Evolutionary conservation across 2,113 vertebrate genomes (phyloP).

Genomic region (Ciconia boyciana): DNA sequence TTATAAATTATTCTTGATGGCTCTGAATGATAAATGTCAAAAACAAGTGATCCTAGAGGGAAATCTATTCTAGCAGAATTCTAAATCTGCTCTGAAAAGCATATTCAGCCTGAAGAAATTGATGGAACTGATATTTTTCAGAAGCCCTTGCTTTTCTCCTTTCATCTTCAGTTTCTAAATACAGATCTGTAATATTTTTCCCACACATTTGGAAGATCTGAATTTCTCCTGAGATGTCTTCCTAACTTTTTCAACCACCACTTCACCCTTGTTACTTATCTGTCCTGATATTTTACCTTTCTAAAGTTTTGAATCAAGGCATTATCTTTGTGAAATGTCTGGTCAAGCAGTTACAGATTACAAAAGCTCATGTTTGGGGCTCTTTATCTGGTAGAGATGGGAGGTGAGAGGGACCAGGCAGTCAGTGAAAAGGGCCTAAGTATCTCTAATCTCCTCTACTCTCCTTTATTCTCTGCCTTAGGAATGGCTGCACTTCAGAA

Average conservation of each 20-base stretch:
- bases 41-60: neutral
- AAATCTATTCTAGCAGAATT: neutral
- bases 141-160: neutral
- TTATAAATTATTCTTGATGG: neutral
- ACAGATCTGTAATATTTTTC: neutral
- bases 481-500: neutral
- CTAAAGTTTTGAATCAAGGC: neutral
- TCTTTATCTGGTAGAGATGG: neutral
- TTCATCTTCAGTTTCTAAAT: neutral
- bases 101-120: conserved; percentile 1
- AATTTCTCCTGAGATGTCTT: neutral
- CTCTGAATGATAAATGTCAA: conserved; percentile 1
- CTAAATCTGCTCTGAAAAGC: neutral
- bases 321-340: neutral
- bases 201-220: fast-evolving
- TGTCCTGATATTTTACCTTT: neutral
- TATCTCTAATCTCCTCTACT: neutral
- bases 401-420: neutral
- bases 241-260: neutral
- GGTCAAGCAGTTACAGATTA: neutral
- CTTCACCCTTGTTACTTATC: neutral
- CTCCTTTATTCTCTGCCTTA: neutral
- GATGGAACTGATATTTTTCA: neutral
- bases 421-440: neutral
- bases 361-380: neutral